These are phyloP conservation scores for Xanthorhoe spadicearia DNA, from an alignment of 2,888 invertebrate genomes.

Conservation along the genomic window DNA sequence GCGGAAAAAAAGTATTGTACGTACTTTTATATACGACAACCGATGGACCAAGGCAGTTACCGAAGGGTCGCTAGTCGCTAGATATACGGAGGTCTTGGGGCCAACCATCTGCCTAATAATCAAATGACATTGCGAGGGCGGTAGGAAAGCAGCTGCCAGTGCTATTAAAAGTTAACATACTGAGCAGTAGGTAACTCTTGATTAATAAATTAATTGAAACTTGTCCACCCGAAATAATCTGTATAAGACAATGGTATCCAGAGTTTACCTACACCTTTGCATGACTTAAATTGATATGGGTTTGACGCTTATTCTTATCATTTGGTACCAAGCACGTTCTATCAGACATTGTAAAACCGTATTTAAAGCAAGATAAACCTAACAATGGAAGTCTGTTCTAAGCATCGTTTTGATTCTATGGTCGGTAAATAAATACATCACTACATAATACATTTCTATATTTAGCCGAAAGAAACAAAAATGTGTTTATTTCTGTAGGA, in stretches of 20 bases:
- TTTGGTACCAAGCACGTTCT: background rate
- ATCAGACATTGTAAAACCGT: background rate
- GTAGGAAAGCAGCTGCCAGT: too few relatives aligned
- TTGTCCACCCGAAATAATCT: background rate
- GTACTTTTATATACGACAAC: too few relatives aligned
- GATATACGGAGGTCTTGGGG: too few relatives aligned
- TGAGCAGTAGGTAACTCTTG: too few relatives aligned
- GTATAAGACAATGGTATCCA: background rate
- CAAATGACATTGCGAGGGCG: too few relatives aligned
- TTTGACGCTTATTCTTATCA: background rate
- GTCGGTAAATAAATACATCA: background rate
- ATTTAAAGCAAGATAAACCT: background rate
- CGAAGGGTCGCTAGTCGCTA: too few relatives aligned
- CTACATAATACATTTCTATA: background rate
- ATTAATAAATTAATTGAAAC: background rate
- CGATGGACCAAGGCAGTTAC: too few relatives aligned
- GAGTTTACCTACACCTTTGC: background rate
- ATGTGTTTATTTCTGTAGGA: too few relatives aligned
- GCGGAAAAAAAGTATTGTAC: constrained; percentile 2
- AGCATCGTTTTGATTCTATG: background rate
- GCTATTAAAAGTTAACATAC: too few relatives aligned
- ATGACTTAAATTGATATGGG: background rate
- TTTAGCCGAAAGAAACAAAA: too few relatives aligned
- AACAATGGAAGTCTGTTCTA: background rate
- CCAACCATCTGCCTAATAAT: too few relatives aligned